These are phyloP conservation scores for Scaptomyza graminum DNA, from an alignment of 1,140 invertebrate genomes.

Conservation along the genomic window DNA sequence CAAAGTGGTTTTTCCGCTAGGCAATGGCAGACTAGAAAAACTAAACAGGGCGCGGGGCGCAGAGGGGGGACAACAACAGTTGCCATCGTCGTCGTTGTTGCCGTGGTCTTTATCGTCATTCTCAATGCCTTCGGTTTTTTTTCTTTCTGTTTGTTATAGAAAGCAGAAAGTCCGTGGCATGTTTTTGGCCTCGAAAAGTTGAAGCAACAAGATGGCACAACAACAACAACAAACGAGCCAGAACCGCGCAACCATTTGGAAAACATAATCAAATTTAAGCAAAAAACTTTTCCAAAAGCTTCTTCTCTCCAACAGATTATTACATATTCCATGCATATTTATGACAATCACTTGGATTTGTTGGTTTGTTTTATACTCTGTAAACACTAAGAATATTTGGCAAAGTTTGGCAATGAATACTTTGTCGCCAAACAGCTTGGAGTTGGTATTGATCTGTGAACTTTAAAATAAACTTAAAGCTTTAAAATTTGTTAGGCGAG, in stretches of 20 bases:
- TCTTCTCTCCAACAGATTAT: constrained; percentile 32
- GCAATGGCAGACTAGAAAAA: constrained; percentile 11
- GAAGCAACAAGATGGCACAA: constrained; percentile 15
- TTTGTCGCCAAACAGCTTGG: neutral
- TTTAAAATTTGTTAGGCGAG: no score
- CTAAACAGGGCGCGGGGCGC: no score
- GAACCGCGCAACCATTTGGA: constrained; percentile 70
- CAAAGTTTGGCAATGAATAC: neutral
- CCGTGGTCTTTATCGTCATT: neutral
- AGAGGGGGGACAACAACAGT: neutral
- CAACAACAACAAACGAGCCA: constrained; percentile 27
- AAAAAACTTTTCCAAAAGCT: constrained; percentile 1
- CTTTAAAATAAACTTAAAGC: neutral
- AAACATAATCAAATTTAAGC: constrained; percentile 70
- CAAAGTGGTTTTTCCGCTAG: constrained; percentile 44
- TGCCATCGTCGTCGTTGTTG: constrained; percentile 17
- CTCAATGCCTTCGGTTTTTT: constrained; percentile 26
- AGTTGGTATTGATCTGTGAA: neutral
- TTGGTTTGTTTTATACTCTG: constrained; percentile 26
- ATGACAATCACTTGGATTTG: constrained; percentile 45
- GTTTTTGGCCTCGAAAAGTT: constrained; percentile 52
- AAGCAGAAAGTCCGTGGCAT: constrained; percentile 59
- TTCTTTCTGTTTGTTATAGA: constrained; percentile 35
- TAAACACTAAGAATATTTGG: neutral
- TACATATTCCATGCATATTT: constrained; percentile 64